phyloP scores from a whole-genome alignment of 2,888 invertebrate genomes.

The Nineta flava region DNA sequence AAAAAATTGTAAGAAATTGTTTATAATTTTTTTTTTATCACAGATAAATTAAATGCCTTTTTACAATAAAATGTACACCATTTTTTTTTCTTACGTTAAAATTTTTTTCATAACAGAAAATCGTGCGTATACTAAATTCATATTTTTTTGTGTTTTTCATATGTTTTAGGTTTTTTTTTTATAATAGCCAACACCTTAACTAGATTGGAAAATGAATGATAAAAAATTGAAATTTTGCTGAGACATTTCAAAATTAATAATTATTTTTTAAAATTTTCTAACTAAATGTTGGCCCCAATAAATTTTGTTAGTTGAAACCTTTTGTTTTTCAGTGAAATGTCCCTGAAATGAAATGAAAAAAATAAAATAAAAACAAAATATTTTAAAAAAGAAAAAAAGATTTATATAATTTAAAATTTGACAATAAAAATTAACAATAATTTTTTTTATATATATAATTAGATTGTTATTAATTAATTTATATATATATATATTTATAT shows the following conservation, averaged over 20 bases:
- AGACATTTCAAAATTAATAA: not conserved
- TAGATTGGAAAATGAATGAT: not conserved
- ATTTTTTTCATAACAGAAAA: not conserved
- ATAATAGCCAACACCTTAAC: not conserved
- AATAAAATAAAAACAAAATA: not conserved
- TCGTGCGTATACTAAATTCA: not conserved
- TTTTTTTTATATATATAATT: too few species aligned
- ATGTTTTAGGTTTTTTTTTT: too few species aligned
- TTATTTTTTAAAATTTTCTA: not conserved
- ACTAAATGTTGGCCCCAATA: not conserved
- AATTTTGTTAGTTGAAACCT: not conserved
- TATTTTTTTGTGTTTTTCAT: too few species aligned
- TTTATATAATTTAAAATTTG: too few species aligned
- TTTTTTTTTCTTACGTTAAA: not conserved
- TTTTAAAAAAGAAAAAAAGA: too few species aligned
- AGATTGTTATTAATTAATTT: too few species aligned
- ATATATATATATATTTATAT: too few species aligned
- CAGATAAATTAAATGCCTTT: not conserved
- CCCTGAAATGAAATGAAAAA: not conserved
- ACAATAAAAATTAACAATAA: too few species aligned
- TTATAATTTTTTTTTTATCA: not conserved
- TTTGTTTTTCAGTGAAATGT: not conserved
- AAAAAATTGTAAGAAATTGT: too few species aligned
- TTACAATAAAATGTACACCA: constrained; percentile 1
- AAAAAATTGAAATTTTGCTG: not conserved